Base-by-base conservation (phyloP, 2,113 vertebrate species). In the Ammodytes marinus region DNA sequence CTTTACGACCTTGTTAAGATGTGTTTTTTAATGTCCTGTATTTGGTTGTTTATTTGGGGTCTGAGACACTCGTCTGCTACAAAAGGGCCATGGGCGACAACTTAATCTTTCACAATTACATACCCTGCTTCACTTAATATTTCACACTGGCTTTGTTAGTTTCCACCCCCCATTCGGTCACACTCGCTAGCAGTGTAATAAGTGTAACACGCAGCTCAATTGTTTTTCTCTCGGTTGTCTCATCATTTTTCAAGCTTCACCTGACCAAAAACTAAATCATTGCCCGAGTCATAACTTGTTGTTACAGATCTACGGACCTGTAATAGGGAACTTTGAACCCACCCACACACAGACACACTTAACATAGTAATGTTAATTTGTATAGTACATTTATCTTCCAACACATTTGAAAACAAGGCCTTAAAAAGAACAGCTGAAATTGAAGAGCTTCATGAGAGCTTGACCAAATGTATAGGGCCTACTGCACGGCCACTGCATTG, bases 41-140 rank as follows among this genome's bases (percentile, higher is more conserved):
- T 52, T 27, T 46, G 15, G 27, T 46, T 47, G 13, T 60, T 37
- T 40, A 42, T 47, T 47, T 11, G 37, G 13, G 27, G 55, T 55
- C 35, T 9, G 49, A 37, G 59, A 69, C 3, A 1, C n/a, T 67
- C 19, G 6, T 0, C 14, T 61, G 39, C 17, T 11, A 3, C 50
- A 71, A 3, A 3, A 3, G 27, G 27, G 49, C 58, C 54, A 40
- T 19, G 15, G 8, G 12, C 13, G n/a, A 60, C 71, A 39, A 47
- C 11, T 64, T 65, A 17, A 79, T 79, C 60, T 27, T 47, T 39
- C 40, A 10, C 55, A 46, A 42, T 74, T 43, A 63, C 57, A 14
- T 14, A 43, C 50, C 27, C 50, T 39, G 50, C 13, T 68, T 58
- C 11, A 9, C 4, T 57, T 15, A n/a, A 73, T 61, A 42, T 68